phyloP scores from a whole-genome alignment of 1,140 invertebrate genomes.

The Epicauta chinensis region DNA sequence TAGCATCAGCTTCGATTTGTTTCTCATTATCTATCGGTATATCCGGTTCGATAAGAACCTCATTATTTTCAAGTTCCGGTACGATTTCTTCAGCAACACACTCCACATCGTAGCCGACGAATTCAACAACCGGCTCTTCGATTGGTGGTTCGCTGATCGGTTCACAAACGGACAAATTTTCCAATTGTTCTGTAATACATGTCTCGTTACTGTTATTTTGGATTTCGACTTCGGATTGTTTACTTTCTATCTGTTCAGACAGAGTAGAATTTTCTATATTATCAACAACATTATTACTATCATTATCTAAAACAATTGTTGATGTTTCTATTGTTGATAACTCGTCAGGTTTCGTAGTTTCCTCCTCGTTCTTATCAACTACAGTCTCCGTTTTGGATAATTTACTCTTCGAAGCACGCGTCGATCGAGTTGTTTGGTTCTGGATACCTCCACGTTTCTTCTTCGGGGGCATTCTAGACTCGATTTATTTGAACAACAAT shows the following conservation, averaged over 20 bases:
- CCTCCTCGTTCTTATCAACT: too few relatives aligned
- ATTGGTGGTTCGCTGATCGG: too few relatives aligned
- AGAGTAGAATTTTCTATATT: too few relatives aligned
- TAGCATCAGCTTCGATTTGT: slow-evolving; percentile 15
- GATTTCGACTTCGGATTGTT: background rate
- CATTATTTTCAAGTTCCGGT: background rate
- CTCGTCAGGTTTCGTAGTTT: background rate
- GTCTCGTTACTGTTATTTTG: background rate
- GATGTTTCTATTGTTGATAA: slow-evolving; percentile 1
- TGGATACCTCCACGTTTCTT: slow-evolving; percentile 6
- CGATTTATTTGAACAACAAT: too few relatives aligned
- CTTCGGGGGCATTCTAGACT: slow-evolving; percentile 11
- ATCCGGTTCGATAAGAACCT: slow-evolving; percentile 3
- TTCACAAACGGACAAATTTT: slow-evolving; percentile 14
- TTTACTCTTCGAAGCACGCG: too few relatives aligned
- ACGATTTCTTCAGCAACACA: slow-evolving; percentile 20
- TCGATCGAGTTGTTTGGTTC: background rate
- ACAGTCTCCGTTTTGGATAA: too few relatives aligned
- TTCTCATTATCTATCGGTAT: background rate
- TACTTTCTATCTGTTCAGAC: too few relatives aligned
- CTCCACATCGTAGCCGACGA: slow-evolving; percentile 13
- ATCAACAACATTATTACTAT: too few relatives aligned
- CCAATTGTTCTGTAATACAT: slow-evolving; percentile 10
- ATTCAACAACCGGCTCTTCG: slow-evolving; percentile 11
- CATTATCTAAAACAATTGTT: background rate